A percentile compares a stretch with the other conserved stretches of the same genome.
phyloP scores from a whole-genome alignment of 53 echinoderm and acorn worm genomes.

The Mesocentrotus franciscanus region DNA sequence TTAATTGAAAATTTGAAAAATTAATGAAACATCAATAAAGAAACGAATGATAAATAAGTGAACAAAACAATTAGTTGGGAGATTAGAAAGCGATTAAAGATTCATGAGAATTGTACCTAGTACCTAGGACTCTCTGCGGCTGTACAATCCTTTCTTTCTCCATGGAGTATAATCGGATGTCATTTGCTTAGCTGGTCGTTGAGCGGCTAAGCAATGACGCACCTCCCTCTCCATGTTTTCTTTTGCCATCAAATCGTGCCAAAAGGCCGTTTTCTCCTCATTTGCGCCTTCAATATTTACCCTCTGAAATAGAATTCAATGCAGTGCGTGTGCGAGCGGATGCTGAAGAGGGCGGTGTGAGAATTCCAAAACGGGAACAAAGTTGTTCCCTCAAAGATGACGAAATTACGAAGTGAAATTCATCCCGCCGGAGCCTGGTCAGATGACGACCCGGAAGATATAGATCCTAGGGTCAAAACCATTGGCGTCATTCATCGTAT shows the following conservation, averaged over 20 bases:
- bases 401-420: neutral
- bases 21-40: too few species aligned
- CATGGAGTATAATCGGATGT: neutral
- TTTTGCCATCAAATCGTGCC: conserved; percentile 52
- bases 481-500: neutral
- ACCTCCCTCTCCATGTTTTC: conserved; percentile 20
- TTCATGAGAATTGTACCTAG: neutral
- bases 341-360: conserved; percentile 31
- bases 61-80: too few species aligned
- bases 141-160: neutral
- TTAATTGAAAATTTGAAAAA: too few species aligned
- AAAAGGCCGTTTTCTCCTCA: conserved; percentile 55
- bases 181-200: conserved; percentile 63
- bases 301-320: conserved; percentile 63
- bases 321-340: neutral
- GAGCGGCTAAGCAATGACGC: conserved; percentile 51
- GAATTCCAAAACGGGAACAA: neutral
- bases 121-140: neutral
- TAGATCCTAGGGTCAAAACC: neutral
- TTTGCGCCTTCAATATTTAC: conserved; percentile 59
- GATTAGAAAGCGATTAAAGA: too few species aligned
- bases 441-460: neutral
- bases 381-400: neutral
- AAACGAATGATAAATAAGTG: too few species aligned
- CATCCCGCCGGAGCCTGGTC: neutral